These are phyloP conservation scores for Scaptomyza parva DNA, from an alignment of 2,888 invertebrate species.

Conservation along the genomic window DNA sequence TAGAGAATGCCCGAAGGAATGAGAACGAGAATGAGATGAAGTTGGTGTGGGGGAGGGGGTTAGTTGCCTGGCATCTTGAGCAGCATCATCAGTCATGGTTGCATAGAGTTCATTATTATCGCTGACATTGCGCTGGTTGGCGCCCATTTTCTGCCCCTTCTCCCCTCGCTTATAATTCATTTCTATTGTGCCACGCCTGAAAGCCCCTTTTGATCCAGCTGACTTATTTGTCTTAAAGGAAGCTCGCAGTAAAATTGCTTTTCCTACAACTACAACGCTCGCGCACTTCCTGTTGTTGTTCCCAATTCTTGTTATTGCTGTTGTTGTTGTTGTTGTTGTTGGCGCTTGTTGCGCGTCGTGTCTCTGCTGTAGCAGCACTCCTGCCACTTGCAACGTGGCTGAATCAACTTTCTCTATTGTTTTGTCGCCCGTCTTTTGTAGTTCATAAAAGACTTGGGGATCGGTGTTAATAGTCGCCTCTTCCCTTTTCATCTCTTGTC, in stretches of 20 bases:
- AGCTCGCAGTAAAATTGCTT: conserved; percentile 82
- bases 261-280: conserved; percentile 66
- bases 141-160: neutral
- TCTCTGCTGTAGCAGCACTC: conserved; percentile 3
- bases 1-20: neutral
- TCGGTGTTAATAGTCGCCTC: conserved; percentile 79
- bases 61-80: conserved; percentile 11
- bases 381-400: conserved; percentile 44
- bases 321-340: conserved; percentile 46
- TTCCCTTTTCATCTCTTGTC: conserved; percentile 19
- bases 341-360: conserved; percentile 55
- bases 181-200: conserved; percentile 73
- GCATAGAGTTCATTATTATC: conserved; percentile 74
- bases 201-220: conserved; percentile 82
- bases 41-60: neutral
- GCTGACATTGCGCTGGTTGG: conserved; percentile 63
- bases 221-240: conserved; percentile 83
- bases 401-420: conserved; percentile 69
- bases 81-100: conserved; percentile 76
- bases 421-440: conserved; percentile 53
- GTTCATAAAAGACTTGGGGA: conserved; percentile 62
- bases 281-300: conserved; percentile 71
- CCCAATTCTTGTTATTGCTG: conserved; percentile 20
- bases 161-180: conserved; percentile 50
- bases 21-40: no score